Evolutionary conservation across 2,797 vertebrate genomes (phyloP), one percentile per base, ranked within the genome.

Genomic region (Syngnathus rostellatus): DNA sequence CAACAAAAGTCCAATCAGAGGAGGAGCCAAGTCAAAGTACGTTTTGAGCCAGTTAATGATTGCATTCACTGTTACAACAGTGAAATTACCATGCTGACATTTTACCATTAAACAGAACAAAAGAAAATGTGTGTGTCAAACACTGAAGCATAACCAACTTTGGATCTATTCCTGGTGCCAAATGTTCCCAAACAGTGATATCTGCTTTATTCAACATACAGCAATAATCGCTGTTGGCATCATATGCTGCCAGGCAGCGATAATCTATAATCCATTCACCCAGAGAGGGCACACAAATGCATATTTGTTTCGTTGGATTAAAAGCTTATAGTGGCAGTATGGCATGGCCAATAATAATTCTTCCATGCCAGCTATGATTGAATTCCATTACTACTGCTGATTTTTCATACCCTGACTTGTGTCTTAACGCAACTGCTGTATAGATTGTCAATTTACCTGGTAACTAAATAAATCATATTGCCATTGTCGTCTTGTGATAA

Each of bases 231-330:
- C 73, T 81, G 73, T 73, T 88, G 83, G 88, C 89, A 90, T 90
- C 87, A 82, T 87, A 82, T 84, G 80, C 89, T 87, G 85, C 81
- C 82, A 86, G 87, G 86, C 81, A 86, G 81, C 82, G 89, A 90
- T 90, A 89, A 90, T 90, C 84, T 85, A 86, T 89, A 89, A 92
- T 87, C 88, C 87, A 89, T 88, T 86, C 86, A 85, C 84, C 87
- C 82, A 89, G 81, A 85, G 81, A 88, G 82, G 82, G 86, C 86
- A 89, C 86, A 91, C 88, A 91, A 87, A 87, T 78, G 80, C 85
- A 87, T 87, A 89, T 89, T 89, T 91, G 88, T 90, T 90, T 90
- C 85, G 84, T 81, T 66, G 87, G 89, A 91, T 91, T 91, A 91
- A 90, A 87, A 89, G 87, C 86, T 90, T 90, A 90, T 81, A 77